Conservation (phyloP, 2,888 invertebrate genomes). For the Meliscaeva auricollis region DNA sequence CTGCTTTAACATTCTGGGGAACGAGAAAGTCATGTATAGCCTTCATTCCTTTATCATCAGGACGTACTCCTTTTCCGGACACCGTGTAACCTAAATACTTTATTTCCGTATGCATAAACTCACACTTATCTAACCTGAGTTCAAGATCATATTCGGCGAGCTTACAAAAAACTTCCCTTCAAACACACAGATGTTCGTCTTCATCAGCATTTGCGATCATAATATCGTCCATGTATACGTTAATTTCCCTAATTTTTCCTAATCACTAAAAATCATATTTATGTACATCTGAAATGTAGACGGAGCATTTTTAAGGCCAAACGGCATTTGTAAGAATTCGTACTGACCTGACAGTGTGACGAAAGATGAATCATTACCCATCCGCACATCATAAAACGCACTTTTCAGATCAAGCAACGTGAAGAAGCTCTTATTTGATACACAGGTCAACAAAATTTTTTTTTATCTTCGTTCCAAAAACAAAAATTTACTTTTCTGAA, state of each 20-base stretch:
- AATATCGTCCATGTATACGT: background rate
- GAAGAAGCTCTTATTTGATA: background rate
- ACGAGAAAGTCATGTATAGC: background rate
- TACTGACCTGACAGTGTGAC: conserved; percentile 9
- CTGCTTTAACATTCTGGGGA: conserved; percentile 4
- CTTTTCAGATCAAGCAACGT: background rate
- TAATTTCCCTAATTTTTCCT: background rate
- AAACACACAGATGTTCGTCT: background rate
- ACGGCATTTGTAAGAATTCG: background rate
- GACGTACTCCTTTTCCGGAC: conserved; percentile 11
- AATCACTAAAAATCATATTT: conserved; percentile 5
- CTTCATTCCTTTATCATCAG: conserved; percentile 10
- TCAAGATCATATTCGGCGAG: conserved; percentile 15
- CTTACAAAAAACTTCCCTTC: background rate
- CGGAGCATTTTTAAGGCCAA: background rate
- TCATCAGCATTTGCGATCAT: background rate
- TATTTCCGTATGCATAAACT: background rate
- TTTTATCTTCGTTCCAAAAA: too few species aligned
- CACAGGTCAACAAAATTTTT: too few species aligned
- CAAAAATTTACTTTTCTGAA: too few species aligned
- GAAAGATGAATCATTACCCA: too few species aligned
- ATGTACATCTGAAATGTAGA: background rate
- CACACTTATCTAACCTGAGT: conserved; percentile 13
- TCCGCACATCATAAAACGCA: conserved; percentile 6
- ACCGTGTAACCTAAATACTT: conserved; percentile 38